Conservation (phyloP, 2,888 invertebrate genomes). For the Lymantria monacha region DNA sequence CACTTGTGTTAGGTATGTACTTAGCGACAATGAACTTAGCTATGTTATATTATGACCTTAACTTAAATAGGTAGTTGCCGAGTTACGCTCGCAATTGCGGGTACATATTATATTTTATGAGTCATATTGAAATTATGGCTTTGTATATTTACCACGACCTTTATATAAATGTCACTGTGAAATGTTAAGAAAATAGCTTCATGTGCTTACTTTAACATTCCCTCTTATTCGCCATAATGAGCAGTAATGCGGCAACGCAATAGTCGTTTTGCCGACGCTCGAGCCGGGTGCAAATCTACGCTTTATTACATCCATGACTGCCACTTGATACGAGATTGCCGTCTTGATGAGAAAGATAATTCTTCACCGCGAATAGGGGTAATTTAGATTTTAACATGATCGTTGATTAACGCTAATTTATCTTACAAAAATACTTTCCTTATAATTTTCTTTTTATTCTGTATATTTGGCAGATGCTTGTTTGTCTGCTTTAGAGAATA, state of each 20-base stretch:
- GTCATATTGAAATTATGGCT: slow-evolving; percentile 39
- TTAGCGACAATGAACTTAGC: no score
- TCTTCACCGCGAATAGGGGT: slow-evolving; percentile 33
- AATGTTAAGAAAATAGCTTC: slow-evolving; percentile 31
- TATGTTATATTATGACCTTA: no score
- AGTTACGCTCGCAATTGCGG: slow-evolving; percentile 44
- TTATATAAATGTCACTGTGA: slow-evolving; percentile 33
- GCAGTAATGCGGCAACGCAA: slow-evolving; percentile 33
- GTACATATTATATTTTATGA: slow-evolving; percentile 44
- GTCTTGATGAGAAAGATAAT: slow-evolving; percentile 45
- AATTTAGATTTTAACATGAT: no score
- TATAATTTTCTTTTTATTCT: no score
- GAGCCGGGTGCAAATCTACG: slow-evolving; percentile 38
- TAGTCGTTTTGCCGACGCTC: slow-evolving; percentile 34
- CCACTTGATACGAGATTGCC: slow-evolving; percentile 37
- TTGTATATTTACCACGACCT: slow-evolving; percentile 18
- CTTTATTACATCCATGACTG: slow-evolving; percentile 34
- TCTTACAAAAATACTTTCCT: no score
- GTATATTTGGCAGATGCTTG: no score
- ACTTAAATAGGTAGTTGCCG: slow-evolving; percentile 47
- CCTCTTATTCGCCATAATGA: slow-evolving; percentile 25
- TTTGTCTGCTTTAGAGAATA: no score
- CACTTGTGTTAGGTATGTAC: no score
- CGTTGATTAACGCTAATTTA: no score
- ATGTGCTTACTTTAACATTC: slow-evolving; percentile 24